These are phyloP conservation scores for Anthonomus grandis DNA, from an alignment of 1,140 invertebrate species.

Conservation along the genomic window DNA sequence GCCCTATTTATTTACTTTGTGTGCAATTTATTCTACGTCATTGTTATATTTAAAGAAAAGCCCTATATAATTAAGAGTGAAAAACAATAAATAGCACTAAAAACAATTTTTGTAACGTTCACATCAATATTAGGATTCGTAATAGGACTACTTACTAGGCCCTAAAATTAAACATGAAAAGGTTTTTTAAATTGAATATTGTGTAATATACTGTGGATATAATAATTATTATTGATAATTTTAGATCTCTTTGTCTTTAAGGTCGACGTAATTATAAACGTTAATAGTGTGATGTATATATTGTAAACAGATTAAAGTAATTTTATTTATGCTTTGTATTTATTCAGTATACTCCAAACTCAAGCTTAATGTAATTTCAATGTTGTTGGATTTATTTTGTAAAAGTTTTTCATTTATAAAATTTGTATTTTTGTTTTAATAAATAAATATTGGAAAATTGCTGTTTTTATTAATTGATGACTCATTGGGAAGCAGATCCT, in stretches of 20 bases:
- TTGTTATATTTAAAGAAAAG: constrained; percentile 15
- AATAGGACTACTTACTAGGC: constrained; percentile 35
- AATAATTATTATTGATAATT: no score
- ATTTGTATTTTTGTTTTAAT: constrained; percentile 40
- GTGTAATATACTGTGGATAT: constrained; percentile 51
- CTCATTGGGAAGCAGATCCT: no score
- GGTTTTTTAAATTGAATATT: constrained; percentile 41
- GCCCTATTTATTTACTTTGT: no score
- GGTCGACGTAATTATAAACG: constrained; percentile 29
- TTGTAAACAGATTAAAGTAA: constrained; percentile 35
- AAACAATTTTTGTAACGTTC: constrained; percentile 20
- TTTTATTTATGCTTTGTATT: constrained; percentile 37
- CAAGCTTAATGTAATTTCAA: constrained; percentile 37
- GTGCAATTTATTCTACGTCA: constrained; percentile 30
- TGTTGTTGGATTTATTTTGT: constrained; percentile 39
- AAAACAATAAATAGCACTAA: constrained; percentile 24
- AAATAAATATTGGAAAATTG: constrained; percentile 26
- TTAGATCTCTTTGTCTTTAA: constrained; percentile 40
- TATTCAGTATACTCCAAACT: constrained; percentile 34
- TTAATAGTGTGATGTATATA: constrained; percentile 31
- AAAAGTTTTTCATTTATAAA: constrained; percentile 37
- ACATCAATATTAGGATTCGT: constrained; percentile 27
- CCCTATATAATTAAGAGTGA: constrained; percentile 20
- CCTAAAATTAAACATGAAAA: no score
- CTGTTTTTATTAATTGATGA: no score